phyloP scores from a whole-genome alignment of 2,888 invertebrate genomes.

The Dryocosmus kuriphilus region DNA sequence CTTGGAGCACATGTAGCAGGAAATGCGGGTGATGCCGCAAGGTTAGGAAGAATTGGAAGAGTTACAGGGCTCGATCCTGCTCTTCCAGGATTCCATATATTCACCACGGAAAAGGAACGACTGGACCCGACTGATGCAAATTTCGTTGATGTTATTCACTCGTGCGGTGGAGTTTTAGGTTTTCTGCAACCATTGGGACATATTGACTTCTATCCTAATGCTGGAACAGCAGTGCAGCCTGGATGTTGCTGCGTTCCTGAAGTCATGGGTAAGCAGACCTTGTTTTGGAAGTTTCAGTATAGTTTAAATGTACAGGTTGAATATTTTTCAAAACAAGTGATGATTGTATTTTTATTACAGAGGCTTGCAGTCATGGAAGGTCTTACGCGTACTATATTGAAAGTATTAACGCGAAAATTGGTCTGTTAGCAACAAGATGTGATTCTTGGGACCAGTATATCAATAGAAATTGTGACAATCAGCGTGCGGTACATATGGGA shows the following conservation, averaged over 20 bases:
- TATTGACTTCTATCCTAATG: conserved; percentile 77
- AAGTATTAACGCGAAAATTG: conserved; percentile 74
- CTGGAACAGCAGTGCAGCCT: conserved; percentile 75
- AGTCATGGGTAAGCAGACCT: conserved; percentile 67
- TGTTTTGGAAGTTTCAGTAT: too few relatives aligned
- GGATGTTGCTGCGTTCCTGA: conserved; percentile 75
- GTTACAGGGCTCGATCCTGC: conserved; percentile 79
- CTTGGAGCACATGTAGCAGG: conserved; percentile 76
- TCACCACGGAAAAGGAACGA: conserved; percentile 66
- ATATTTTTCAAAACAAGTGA: not conserved
- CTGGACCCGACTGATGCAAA: conserved; percentile 72
- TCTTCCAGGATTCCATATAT: conserved; percentile 74
- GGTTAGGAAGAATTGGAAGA: conserved; percentile 74
- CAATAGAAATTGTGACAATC: conserved; percentile 66
- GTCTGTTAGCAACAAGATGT: conserved; percentile 74
- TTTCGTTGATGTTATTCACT: conserved; percentile 77
- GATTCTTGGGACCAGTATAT: conserved; percentile 71
- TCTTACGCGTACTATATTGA: conserved; percentile 78
- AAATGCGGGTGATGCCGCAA: conserved; percentile 66
- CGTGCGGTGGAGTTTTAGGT: conserved; percentile 76
- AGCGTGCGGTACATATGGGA: conserved; percentile 66
- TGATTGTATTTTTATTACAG: conserved; percentile 64
- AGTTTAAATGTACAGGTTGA: too few relatives aligned
- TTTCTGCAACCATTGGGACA: conserved; percentile 73
- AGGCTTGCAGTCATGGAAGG: conserved; percentile 78